Evolutionary conservation across 2,888 invertebrate species (phyloP), one percentile per base, ranked within the genome.

Genomic region (Sinopyrophorus schimmeli): DNA sequence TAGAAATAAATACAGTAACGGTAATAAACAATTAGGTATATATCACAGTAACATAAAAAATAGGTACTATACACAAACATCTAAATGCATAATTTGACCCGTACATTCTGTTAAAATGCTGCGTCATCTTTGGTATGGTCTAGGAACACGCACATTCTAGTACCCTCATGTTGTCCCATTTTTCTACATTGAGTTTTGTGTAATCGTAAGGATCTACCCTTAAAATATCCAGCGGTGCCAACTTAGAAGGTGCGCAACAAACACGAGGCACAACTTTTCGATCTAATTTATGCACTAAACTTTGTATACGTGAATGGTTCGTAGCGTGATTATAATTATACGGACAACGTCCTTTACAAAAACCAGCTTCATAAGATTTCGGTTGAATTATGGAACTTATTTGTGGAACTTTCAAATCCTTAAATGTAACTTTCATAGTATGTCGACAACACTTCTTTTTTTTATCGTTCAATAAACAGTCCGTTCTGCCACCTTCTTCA

Each of bases 81-180:
- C 50, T 59, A 67, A 68, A 67, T 67, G 66, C 65, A 65, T 63
- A 66, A 62, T 61, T 61, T 60, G 57, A 68, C 67, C 68, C 68
- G 68, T 68, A 66, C 57, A 59, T 53, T 56, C 57, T 57, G 48
- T 51, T 50, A 53, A 44, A 42, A 31, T n/a, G n/a, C n/a, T n/a
- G n/a, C n/a, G n/a, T n/a, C n/a, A 51, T 52, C 47, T 52, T 52
- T 52, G 52, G 52, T 46, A 37, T 47, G 18, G 34, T 42, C 42
- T 78, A 86, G 60, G 84, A 82, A 70, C 87, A 87, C 47, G 84
- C 85, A 69, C 87, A 87, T 69, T 86, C 84, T 41, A 82, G 69
- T 27, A 86, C 85, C 61, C 79, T 77, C 80, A 86, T 86, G 61
- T 86, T 81, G 60, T 81, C 80, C 85, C 85, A 85, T 41, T 78